Evolutionary conservation across 2,113 vertebrate genomes (phyloP).

Genomic region (Gobio gobio): DNA sequence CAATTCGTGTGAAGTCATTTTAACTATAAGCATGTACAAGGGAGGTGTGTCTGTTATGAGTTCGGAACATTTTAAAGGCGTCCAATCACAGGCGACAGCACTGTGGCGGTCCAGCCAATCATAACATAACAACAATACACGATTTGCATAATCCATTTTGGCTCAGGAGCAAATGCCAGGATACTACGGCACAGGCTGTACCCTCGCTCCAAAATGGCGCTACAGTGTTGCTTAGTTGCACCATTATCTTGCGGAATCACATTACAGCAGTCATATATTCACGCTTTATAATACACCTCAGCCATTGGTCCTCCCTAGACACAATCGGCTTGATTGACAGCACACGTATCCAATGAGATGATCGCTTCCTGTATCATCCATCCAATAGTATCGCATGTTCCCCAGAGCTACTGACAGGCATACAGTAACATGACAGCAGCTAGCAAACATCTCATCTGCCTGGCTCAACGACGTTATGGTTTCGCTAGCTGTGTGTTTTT

Average conservation of each 20-base stretch:
- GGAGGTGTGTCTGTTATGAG: slow-evolving; percentile 35
- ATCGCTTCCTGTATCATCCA: not conserved
- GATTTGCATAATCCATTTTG: slow-evolving; percentile 41
- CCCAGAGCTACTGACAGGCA: not conserved
- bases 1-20: not conserved
- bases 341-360: not conserved
- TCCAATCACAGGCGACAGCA: slow-evolving; percentile 33
- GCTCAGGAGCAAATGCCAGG: not conserved
- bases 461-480: slow-evolving; percentile 39
- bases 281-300: not conserved
- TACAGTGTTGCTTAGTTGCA: slow-evolving; percentile 18
- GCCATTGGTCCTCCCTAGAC: not conserved
- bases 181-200: not conserved
- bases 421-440: slow-evolving; percentile 55
- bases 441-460: slow-evolving; percentile 47
- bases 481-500: slow-evolving; percentile 44
- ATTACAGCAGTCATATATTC: slow-evolving; percentile 22
- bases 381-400: not conserved
- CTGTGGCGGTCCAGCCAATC: slow-evolving; percentile 21
- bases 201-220: slow-evolving; percentile 27
- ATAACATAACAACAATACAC: slow-evolving; percentile 7
- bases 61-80: slow-evolving; percentile 26
- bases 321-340: not conserved
- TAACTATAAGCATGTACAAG: slow-evolving; percentile 38
- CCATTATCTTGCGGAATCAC: slow-evolving; percentile 17